Evolutionary conservation across 2,888 invertebrate species (phyloP), one percentile per base, ranked within the genome.

Genomic region (Cryptus viduatorius): DNA sequence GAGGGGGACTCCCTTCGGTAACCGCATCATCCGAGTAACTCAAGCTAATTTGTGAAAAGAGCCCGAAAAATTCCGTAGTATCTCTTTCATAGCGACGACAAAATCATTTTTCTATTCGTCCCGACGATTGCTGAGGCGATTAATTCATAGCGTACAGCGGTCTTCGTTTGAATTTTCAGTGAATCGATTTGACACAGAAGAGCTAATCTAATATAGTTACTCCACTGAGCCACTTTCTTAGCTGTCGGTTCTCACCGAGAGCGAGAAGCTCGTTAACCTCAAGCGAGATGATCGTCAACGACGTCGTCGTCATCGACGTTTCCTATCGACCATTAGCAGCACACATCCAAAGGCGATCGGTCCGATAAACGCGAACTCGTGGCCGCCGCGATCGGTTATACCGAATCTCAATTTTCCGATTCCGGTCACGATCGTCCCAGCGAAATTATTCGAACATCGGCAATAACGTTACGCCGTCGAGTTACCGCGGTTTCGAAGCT

Each of bases 361-460:
- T 59, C 76, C 59, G 79, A 85, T 85, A 72, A 85, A 79, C 65
- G 75, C 56, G 81, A 61, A 46, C 68, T 24, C 71, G 29, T 46
- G 48, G 31, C 67, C 59, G 56, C 64, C 59, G 56, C 64, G 81
- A 75, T 69, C 77, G 68, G 53, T 48, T 68, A 14, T 64, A 69
- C 71, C 29, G 44, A 76, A 67, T 79, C 82, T 82, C 82, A 75
- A 82, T 85, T 72, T 82, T 68, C 37, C 76, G 71, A 85, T 85
- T 85, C 82, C 82, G 75, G 82, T 84, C 84, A 84, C 84, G 84
- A 84, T 82, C 50, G 69, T 46, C 24, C 64, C 75, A 37, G 76
- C 71, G 64, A 72, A 85, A 85, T 85, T 85, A 82, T 85, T 82
- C 82, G 48, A 79, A 84, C 75, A 75, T 59, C 76, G 71, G 79